Percentiles rank a stretch among this genome's conserved stretches.
Conservation (phyloP, 2,113 vertebrate species). For the Gadus macrocephalus region DNA sequence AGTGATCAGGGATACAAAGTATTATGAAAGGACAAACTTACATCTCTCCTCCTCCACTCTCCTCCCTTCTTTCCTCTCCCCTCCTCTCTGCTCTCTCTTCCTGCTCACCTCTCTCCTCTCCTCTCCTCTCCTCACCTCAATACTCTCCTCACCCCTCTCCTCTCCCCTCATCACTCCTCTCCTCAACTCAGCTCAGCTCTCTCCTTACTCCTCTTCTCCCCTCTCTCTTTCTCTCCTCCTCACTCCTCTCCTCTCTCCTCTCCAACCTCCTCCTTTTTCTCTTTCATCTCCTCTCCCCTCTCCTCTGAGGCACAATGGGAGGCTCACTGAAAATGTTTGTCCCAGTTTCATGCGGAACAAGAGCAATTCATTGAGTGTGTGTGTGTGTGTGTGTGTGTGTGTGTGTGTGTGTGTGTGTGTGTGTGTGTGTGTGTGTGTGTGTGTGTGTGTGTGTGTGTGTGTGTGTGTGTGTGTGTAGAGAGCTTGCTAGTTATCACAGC, state of each 20-base stretch:
- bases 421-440: background rate
- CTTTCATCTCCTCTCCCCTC: background rate
- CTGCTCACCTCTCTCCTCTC: background rate
- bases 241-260: background rate
- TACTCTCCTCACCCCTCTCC: too few species aligned
- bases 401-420: background rate
- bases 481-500: constrained; percentile 83
- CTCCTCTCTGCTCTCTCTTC: too few species aligned
- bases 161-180: background rate
- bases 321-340: too few species aligned
- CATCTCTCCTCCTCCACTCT: too few species aligned
- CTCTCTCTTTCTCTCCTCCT: background rate
- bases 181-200: background rate
- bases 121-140: too few species aligned
- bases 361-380: background rate
- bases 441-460: constrained; percentile 9
- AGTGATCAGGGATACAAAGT: too few species aligned
- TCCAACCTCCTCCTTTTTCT: background rate
- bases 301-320: background rate
- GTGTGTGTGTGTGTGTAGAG: constrained; percentile 57
- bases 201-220: background rate
- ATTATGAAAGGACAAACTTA: too few species aligned
- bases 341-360: too few species aligned
- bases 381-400: background rate
- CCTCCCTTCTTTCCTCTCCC: too few species aligned